Conservation (phyloP, 2,113 vertebrate species). For the Peromyscus californicus region DNA sequence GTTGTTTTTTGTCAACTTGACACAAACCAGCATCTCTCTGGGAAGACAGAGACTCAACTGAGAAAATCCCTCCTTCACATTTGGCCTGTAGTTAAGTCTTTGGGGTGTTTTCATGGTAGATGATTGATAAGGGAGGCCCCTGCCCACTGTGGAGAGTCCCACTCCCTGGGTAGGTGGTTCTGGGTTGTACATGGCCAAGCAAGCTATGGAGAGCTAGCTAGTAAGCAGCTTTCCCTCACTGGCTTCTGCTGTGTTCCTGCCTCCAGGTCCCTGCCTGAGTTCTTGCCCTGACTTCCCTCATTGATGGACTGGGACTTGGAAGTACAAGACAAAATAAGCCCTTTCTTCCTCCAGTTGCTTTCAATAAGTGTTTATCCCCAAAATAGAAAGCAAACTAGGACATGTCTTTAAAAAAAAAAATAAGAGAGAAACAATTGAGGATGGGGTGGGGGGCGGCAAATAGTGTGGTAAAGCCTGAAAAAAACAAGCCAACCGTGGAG, state of each 20-base stretch:
- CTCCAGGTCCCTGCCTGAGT: background rate
- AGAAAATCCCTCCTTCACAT: background rate
- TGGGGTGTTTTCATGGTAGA: background rate
- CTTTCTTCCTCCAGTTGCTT: background rate
- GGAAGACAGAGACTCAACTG: background rate
- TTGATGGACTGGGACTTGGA: background rate
- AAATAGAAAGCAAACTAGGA: background rate
- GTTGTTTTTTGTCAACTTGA: background rate
- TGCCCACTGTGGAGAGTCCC: background rate
- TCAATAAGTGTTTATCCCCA: background rate
- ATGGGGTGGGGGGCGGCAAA: background rate
- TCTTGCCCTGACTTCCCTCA: too few relatives aligned
- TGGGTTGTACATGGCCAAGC: background rate
- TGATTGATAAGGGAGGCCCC: background rate
- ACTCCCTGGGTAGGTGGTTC: background rate
- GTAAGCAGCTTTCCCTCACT: background rate
- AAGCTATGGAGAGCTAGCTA: background rate
- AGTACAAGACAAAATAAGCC: background rate
- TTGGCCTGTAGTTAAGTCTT: background rate
- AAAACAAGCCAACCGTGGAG: background rate
- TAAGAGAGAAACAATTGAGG: background rate
- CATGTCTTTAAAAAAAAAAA: background rate
- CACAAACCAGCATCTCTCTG: background rate
- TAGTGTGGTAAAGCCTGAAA: background rate
- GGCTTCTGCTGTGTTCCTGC: background rate